A percentile compares a stretch with the other conserved stretches of the same genome.
phyloP scores from a whole-genome alignment of 2,797 vertebrate genomes.

The Malurus leucopterus region DNA sequence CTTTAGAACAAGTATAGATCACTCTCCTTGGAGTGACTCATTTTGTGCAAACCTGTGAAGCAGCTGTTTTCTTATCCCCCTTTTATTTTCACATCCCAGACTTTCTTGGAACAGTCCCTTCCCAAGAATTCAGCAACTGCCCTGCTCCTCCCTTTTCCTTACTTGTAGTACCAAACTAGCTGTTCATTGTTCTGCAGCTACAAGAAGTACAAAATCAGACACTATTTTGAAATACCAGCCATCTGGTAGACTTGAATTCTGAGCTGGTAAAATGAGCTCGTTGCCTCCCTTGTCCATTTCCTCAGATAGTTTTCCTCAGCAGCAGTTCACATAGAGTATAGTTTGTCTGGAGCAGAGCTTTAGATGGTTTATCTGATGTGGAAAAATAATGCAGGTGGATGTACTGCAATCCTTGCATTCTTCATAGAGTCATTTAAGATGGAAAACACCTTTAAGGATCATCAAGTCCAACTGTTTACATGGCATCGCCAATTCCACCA shows the following conservation, averaged over 20 bases:
- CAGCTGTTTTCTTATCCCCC: background rate
- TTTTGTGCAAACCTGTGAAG: background rate
- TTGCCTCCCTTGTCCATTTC: background rate
- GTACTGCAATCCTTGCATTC: background rate
- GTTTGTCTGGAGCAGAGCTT: background rate
- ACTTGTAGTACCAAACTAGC: background rate
- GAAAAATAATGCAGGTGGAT: background rate
- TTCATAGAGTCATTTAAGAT: background rate
- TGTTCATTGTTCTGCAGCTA: too few relatives aligned
- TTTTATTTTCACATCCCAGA: background rate
- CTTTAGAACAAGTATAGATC: background rate
- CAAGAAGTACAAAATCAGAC: background rate
- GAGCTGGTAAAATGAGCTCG: background rate
- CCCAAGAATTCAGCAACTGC: background rate
- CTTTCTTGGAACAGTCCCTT: background rate
- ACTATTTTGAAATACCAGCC: background rate
- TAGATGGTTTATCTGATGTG: background rate
- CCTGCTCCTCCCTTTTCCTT: background rate
- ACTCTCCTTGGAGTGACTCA: rapidly evolving
- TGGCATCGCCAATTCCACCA: too few relatives aligned
- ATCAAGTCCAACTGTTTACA: background rate
- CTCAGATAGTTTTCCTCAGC: background rate
- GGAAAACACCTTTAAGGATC: background rate
- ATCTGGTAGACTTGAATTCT: background rate
- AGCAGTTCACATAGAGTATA: background rate